These are phyloP conservation scores for Leptonema lineaticorne DNA, from an alignment of 1,140 invertebrate species.

Conservation along the genomic window DNA sequence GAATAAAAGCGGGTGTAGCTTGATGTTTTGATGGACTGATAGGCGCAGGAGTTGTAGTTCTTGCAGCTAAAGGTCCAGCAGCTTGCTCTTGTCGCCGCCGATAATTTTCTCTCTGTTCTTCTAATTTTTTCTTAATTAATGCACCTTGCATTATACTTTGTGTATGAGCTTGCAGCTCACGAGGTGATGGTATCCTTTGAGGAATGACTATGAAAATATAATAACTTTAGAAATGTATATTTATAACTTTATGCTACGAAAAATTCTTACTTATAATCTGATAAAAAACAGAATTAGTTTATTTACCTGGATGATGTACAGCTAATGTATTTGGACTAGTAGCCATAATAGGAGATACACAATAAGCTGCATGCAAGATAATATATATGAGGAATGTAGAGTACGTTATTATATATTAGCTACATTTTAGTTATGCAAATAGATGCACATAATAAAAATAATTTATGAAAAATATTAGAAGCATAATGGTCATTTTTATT, in stretches of 20 bases:
- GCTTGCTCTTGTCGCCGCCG: slow-evolving; percentile 71
- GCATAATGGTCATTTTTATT: neutral
- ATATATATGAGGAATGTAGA: slow-evolving; percentile 7
- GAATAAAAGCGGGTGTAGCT: slow-evolving; percentile 80
- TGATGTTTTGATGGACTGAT: slow-evolving; percentile 51
- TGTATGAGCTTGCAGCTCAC: slow-evolving; percentile 78
- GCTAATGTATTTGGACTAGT: slow-evolving; percentile 64
- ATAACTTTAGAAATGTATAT: slow-evolving; percentile 12
- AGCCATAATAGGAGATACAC: slow-evolving; percentile 66
- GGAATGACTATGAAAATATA: slow-evolving; percentile 57
- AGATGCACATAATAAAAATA: neutral
- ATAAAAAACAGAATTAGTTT: neutral
- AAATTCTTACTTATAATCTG: neutral
- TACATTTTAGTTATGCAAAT: neutral
- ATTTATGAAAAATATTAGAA: slow-evolving; percentile 11
- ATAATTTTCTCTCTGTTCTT: slow-evolving; percentile 81
- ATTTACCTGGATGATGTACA: slow-evolving; percentile 62
- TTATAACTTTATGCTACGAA: neutral
- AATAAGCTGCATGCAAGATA: slow-evolving; percentile 63
- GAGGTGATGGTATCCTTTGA: slow-evolving; percentile 76
- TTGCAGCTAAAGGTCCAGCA: slow-evolving; percentile 39
- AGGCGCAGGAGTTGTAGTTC: slow-evolving; percentile 37
- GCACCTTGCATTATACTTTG: slow-evolving; percentile 82
- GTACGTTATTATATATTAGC: neutral
- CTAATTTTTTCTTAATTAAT: slow-evolving; percentile 81